phyloP scores from a whole-genome alignment of 2,797 vertebrate genomes.

The Anisognathus igniventris region DNA sequence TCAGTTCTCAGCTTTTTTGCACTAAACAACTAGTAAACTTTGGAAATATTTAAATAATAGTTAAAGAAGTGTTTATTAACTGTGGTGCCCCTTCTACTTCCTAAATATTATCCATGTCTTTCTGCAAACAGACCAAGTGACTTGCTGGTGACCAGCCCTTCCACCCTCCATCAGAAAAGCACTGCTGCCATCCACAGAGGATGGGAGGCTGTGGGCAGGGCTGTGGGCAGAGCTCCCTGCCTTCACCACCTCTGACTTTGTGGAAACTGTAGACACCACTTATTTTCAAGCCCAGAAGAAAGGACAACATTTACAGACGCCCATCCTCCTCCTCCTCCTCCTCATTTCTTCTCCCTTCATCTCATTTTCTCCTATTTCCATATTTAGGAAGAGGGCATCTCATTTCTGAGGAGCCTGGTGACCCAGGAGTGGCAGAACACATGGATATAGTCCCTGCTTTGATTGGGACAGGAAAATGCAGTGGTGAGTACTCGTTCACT shows the following conservation, averaged over 20 bases:
- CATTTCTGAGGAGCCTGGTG: background rate
- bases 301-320: background rate
- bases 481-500: background rate
- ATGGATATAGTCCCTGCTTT: background rate
- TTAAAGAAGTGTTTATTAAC: background rate
- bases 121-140: background rate
- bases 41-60: background rate
- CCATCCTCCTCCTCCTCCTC: background rate
- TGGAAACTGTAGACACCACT: background rate
- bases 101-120: background rate
- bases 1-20: background rate
- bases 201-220: background rate
- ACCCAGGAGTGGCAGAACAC: background rate
- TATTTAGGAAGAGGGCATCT: background rate
- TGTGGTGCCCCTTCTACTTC: background rate
- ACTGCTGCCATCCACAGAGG: background rate
- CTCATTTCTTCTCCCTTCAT: background rate
- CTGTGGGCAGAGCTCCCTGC: background rate
- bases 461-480: background rate
- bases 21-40: background rate
- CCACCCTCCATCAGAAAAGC: background rate
- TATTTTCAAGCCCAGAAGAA: background rate
- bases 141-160: background rate
- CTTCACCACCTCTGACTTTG: background rate
- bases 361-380: background rate